Evolutionary conservation across 2,888 invertebrate species (phyloP), one percentile per base, ranked within the genome.

Genomic region (Anthophora plumipes): DNA sequence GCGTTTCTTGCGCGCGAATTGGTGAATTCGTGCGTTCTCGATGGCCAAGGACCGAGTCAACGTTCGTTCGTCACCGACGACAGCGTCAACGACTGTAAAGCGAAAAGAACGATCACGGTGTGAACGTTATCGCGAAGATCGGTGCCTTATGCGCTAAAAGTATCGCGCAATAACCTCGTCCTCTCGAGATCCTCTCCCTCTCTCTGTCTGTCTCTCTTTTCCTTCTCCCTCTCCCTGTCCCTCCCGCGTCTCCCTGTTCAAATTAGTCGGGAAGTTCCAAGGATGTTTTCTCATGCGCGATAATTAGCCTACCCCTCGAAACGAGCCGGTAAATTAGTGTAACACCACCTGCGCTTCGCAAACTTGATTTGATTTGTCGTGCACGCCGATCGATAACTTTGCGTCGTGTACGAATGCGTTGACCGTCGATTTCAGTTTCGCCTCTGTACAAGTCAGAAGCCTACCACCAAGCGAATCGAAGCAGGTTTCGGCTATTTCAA

Each of bases 311-410:
- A 71, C 61, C 66, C 80, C 54, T 50, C 55, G 48, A 25, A 46
- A 46, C 55, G 57, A 48, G 50, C 54, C 60, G 69, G 69, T 79
- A 80, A 83, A 81, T 85, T 85, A 81, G 73, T 80, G 75, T 52
- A 73, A 69, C 80, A 76, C 74, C 85, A 85, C 77, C 77, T 80
- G 78, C 85, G 85, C 66, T 54, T 73, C 76, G 41, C 55, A 57
- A 77, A 59, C 73, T 61, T 20, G 61, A 71, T 80, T 67, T 48
- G 54, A 50, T 70, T 61, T 8, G 37, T 75, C 52, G 43, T 14
- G 7, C 31, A 22, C 41, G 11, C 6, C 50, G 66, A 17, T 66
- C 66, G 54, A 41, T 66, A 66, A 41, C 2, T 17, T 5, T 17
- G 14, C 37, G 37, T 4, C 12, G 20, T 4, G 4, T 50, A 59